Conservation (phyloP, 2,797 vertebrate genomes). For the Sebastes taczanowskii region DNA sequence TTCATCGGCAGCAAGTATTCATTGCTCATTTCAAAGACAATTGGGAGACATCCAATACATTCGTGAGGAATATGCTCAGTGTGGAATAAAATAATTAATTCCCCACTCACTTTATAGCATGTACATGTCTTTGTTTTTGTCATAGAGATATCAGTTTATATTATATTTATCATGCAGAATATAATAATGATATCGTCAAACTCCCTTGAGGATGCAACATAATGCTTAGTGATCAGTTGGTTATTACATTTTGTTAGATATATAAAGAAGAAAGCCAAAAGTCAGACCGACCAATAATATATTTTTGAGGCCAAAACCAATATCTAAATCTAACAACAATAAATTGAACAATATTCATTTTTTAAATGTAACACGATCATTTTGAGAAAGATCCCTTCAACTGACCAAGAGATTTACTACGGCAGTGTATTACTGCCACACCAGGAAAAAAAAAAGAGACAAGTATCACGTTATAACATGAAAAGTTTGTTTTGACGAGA, state of each 20-base stretch:
- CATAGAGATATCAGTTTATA: not conserved
- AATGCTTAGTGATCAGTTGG: not conserved
- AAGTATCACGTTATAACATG: no score
- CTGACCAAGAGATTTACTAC: no score
- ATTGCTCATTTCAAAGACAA: not conserved
- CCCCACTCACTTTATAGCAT: not conserved
- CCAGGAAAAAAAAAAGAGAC: no score
- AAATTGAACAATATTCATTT: accelerated
- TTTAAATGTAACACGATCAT: no score
- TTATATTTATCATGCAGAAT: not conserved
- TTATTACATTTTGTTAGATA: not conserved
- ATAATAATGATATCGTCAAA: not conserved
- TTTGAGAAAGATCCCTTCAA: no score
- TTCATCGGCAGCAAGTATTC: not conserved
- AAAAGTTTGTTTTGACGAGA: no score
- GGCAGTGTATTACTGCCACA: no score
- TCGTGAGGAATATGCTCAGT: not conserved
- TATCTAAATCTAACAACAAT: not conserved
- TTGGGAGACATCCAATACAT: not conserved
- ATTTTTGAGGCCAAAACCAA: not conserved
- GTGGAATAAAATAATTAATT: not conserved
- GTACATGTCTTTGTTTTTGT: not conserved
- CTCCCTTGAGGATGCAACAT: not conserved
- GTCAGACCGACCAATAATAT: not conserved
- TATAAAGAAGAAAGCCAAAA: not conserved